These are phyloP conservation scores for Drosophila multiciliata DNA, from an alignment of 2,888 invertebrate genomes.

Conservation along the genomic window DNA sequence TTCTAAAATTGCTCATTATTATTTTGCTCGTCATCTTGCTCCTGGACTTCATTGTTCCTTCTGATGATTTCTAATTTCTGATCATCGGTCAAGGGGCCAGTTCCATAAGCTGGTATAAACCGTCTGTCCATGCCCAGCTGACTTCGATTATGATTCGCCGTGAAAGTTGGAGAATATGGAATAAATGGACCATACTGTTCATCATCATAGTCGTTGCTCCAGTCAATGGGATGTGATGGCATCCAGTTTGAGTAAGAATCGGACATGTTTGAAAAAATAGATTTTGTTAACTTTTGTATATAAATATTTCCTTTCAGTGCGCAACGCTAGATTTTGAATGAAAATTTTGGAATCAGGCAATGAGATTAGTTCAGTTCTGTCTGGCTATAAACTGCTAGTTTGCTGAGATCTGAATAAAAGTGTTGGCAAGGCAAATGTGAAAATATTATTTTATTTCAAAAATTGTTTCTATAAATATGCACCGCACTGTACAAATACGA, in stretches of 20 bases:
- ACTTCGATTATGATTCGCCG: conserved; percentile 6
- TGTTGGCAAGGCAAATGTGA: neutral
- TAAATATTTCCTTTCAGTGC: neutral
- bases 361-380: neutral
- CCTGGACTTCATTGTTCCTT: conserved; percentile 11
- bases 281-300: neutral
- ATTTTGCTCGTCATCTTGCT: conserved; percentile 1
- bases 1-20: conserved; percentile 5
- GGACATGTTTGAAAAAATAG: conserved; percentile 36
- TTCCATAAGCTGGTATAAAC: conserved; percentile 17
- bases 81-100: conserved; percentile 52
- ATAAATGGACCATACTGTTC: conserved; percentile 9
- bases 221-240: conserved; percentile 12
- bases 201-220: conserved; percentile 15
- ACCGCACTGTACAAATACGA: conserved; percentile 14
- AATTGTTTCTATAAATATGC: conserved; percentile 15
- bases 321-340: conserved; percentile 51
- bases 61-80: conserved; percentile 44
- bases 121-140: conserved; percentile 26
- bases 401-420: conserved; percentile 3
- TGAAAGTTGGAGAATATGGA: conserved; percentile 15
- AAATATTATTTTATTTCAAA: neutral
- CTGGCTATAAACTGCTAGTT: neutral
- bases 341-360: neutral
- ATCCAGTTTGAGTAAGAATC: conserved; percentile 40